Evolutionary conservation across 2,888 invertebrate species (phyloP), one percentile per base, ranked within the genome.

Genomic region (Itoplectis maculator): DNA sequence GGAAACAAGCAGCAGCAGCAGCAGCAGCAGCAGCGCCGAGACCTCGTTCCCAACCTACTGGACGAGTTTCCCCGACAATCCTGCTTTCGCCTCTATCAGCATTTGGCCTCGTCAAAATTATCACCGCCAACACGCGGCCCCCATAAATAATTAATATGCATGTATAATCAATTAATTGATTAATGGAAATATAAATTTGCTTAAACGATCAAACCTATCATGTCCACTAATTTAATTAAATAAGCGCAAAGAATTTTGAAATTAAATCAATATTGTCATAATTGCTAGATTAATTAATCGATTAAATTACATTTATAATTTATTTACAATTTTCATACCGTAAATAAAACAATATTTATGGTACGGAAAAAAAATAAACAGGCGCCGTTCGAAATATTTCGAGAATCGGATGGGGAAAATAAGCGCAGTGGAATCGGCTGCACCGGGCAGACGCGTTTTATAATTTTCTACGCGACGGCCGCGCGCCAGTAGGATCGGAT

Each of bases 1-100:
- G 69, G 66, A 78, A 66, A 78, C 61, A 72, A 66, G 75, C 66
- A 23, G 29, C 54, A 11, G 29, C 56, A 13, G 59, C 35, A 35
- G 37, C 37, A 15, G 61, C 61, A 40, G 63, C 63, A 40, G n/a
- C n/a, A n/a, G 8, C 54, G 15, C 42, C 2, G 20, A 20, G 23
- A 18, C 37, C 9, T 18, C 61, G 61, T 37, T 37, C 3, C 29
- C 61, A 37, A 18, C 29, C 61, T 61, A 15, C 61, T 61, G 18
- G 37, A 61, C 61, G 18, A 69, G 15, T 69, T 54, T 45, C 29
- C n/a, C 35, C 70, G 45, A 72, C 45, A 69, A 40, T 20, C 69
- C 49, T n/a, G 42, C 23, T 20, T 37, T 20, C 37, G 4, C 13
- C 37, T 20, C 8, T 18, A 8, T 51, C 40, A 18, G 20, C 40